A percentile compares a stretch with the other conserved stretches of the same genome.
These are phyloP conservation scores for Pungitius pungitius DNA, from an alignment of 2,113 vertebrate species.

Conservation along the genomic window DNA sequence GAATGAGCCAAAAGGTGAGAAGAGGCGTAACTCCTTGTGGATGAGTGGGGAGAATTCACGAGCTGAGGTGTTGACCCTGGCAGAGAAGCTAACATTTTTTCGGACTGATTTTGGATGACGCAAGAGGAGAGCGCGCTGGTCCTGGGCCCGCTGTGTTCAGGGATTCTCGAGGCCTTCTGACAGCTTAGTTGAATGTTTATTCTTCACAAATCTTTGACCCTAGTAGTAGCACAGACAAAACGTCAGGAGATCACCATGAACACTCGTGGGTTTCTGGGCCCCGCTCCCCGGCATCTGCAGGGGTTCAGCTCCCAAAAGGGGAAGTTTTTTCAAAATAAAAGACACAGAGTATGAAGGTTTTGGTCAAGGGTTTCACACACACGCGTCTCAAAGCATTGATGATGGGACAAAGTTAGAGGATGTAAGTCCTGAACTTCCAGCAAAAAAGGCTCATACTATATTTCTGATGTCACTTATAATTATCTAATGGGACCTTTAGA, in stretches of 20 bases:
- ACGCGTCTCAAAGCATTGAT: background rate
- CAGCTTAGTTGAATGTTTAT: too few species aligned
- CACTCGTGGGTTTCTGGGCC: background rate
- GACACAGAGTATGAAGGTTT: too few species aligned
- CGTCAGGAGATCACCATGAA: too few species aligned
- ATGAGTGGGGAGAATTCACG: constrained; percentile 48
- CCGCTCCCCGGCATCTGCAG: too few species aligned
- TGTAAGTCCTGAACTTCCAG: background rate
- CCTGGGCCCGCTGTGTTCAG: too few species aligned
- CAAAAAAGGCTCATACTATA: background rate
- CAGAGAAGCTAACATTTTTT: background rate
- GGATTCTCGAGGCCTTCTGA: too few species aligned
- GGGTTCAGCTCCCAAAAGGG: too few species aligned
- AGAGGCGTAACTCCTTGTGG: constrained; percentile 39
- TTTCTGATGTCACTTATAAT: too few species aligned
- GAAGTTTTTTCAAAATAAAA: too few species aligned
- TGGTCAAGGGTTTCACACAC: background rate
- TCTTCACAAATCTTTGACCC: too few species aligned
- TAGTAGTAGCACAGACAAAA: too few species aligned
- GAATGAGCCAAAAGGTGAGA: constrained; percentile 39
- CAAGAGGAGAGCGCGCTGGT: too few species aligned
- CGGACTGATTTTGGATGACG: background rate
- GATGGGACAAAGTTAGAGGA: background rate
- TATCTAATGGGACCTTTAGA: background rate
- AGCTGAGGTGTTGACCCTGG: constrained; percentile 49